Percentiles rank a stretch among this genome's conserved stretches.
These are phyloP conservation scores for Pararge aegeria DNA, from an alignment of 1,140 invertebrate genomes.

Conservation along the genomic window DNA sequence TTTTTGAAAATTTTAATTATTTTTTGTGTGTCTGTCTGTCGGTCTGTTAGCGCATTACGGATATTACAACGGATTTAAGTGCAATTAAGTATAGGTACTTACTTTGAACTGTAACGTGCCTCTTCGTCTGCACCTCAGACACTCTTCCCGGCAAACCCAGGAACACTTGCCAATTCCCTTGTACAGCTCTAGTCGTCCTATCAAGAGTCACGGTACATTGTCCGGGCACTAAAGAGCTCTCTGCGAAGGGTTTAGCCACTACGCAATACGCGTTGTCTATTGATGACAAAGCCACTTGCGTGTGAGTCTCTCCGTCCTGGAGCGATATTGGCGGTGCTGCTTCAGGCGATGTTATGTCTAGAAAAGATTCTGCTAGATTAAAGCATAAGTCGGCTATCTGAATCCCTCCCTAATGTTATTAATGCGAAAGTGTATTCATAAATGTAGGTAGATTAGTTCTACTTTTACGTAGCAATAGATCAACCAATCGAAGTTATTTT, in stretches of 20 bases:
- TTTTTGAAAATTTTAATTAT: too few relatives aligned
- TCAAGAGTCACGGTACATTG: slow-evolving; percentile 57
- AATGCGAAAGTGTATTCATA: too few relatives aligned
- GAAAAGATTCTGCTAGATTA: slow-evolving; percentile 18
- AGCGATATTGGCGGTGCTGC: slow-evolving; percentile 39
- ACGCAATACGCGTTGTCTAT: slow-evolving; percentile 56
- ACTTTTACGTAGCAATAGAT: too few relatives aligned
- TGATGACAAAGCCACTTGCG: slow-evolving; percentile 41
- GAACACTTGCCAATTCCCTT: slow-evolving; percentile 61
- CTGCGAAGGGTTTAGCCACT: slow-evolving; percentile 55
- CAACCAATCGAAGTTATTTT: too few relatives aligned
- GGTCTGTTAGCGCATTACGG: too few relatives aligned
- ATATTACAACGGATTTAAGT: too few relatives aligned
- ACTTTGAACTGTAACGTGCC: slow-evolving; percentile 32
- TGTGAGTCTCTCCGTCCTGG: slow-evolving; percentile 41
- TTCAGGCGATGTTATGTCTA: slow-evolving; percentile 31
- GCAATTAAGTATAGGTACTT: slow-evolving; percentile 4
- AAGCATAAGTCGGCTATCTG: too few relatives aligned
- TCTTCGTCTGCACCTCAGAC: slow-evolving; percentile 39
- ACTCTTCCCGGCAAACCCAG: slow-evolving; percentile 57
- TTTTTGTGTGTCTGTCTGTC: too few relatives aligned
- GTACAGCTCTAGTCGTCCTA: slow-evolving; percentile 55
- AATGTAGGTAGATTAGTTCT: too few relatives aligned
- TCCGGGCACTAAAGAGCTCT: slow-evolving; percentile 54
- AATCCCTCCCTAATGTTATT: too few relatives aligned